Evolutionary conservation across 2,113 vertebrate genomes (phyloP), one percentile per base, ranked within the genome.

Genomic region (Platanista minor): DNA sequence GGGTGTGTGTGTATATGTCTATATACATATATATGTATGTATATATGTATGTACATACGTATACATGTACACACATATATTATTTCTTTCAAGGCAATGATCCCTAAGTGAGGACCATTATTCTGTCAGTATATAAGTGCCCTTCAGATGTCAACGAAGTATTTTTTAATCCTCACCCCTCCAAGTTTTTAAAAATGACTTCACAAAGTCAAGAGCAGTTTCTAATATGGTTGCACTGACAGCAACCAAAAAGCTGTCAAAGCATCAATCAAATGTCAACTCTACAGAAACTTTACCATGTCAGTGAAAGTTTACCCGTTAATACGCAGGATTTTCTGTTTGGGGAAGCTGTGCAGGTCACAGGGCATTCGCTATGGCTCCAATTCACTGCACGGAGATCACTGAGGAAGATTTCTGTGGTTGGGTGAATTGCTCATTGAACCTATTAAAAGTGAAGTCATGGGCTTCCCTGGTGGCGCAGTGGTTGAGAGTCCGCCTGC

Each of bases 191-290:
- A 13, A 78, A 97, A 95, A 90, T 87, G 92, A 95, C 88, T 97
- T 97, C 94, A 96, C 80, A 95, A 96, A 98, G 98, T 98, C 94
- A 98, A 98, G 96, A 98, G 71, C 95, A 95, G 88, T 97, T 80
- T 97, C 96, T 98, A 96, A 98, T 98, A 97, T 85, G 83, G 95
- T 98, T 96, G 95, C 90, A 71, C 91, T 98, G 97, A 97, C 98
- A 98, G 97, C 98, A 95, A 95, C 98, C 95, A 98, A 96, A 98
- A 97, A 98, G 98, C 98, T 98, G 98, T 98, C 98, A 98, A 89
- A 5, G 67, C 98, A 97, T 98, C 98, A 98, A 98, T 98, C 98
- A 98, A 98, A 89, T 98, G 98, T 98, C 98, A 98, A 93, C 97
- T 85, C 84, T 87, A 87, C 90, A 98, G 97, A 90, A 97, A 97